phyloP scores from a whole-genome alignment of 2,113 vertebrate species.

The Notarius lentiginosus region DNA sequence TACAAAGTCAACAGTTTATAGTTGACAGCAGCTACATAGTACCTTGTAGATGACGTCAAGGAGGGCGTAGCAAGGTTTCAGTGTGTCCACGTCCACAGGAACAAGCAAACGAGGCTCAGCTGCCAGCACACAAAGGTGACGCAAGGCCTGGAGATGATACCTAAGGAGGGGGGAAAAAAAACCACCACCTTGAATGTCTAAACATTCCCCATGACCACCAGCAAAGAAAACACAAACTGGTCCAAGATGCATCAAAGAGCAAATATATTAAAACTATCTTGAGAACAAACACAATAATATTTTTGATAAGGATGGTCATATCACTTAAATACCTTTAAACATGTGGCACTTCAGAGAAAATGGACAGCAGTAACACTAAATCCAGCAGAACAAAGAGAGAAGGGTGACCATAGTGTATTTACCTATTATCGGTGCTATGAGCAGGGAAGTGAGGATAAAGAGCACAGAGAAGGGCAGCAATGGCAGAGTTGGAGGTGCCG shows the following conservation, averaged over 20 bases:
- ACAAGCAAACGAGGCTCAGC: conserved; percentile 92
- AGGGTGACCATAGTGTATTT: conserved; percentile 41
- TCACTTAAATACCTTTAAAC: neutral
- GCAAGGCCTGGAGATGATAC: conserved; percentile 94
- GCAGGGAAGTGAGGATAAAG: conserved; percentile 96
- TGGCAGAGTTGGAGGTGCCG: conserved; percentile 94
- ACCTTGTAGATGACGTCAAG: conserved; percentile 97
- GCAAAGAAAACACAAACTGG: neutral
- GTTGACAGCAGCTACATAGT: conserved; percentile 59
- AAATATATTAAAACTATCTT: neutral
- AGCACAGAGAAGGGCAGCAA: conserved; percentile 93
- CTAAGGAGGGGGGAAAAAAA: conserved; percentile 63
- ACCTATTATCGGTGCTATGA: conserved; percentile 97
- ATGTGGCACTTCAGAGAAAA: neutral
- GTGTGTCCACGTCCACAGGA: conserved; percentile 91
- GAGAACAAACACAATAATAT: neutral
- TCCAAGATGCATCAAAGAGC: neutral
- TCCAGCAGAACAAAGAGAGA: neutral
- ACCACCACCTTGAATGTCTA: neutral
- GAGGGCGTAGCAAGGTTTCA: conserved; percentile 89
- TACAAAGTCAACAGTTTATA: neutral
- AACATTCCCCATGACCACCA: neutral
- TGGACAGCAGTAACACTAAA: neutral
- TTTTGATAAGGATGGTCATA: neutral
- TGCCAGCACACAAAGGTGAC: conserved; percentile 90